Base-by-base conservation (phyloP, 1,140 invertebrate species). In the Penaeus indicus region DNA sequence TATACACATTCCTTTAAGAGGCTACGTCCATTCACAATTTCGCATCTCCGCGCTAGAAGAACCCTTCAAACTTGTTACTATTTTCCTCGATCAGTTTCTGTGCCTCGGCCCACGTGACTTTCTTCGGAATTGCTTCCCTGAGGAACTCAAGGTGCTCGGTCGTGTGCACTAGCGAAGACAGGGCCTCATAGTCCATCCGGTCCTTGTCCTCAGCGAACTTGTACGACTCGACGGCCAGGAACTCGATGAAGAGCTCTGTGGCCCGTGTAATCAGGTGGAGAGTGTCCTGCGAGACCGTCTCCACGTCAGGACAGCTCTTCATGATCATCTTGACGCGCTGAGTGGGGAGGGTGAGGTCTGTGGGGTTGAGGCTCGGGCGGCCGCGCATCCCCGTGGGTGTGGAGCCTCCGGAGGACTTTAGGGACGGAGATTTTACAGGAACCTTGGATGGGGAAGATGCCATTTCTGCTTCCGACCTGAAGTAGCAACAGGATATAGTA, bases 241-340 rank as follows among this genome's bases (percentile, higher is more conserved):
- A 86, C 38, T 89, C 81, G 60, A 91, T 85, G 75, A 91, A 91
- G 61, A 91, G 64, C 77, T 91, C 90, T 7, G 90, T 91, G 16
- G 90, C 88, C 21, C 82, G 84, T 27, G 90, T 88, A 32, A 91
- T 85, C 25, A 89, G 75, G 60, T 91, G 88, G 3, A 91, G 84
- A 0, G 85, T 80, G 60, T 91, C 90, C 60, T 91, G 90, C 10
- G 81, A 82, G 16, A 91, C 90, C 21, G 75, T 88, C 81, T 91
- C 90, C 13, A 91, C 90, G 75, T 91, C 88, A 22, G 90, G 90
- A 85, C 90, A 91, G 81, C 88, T 91, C 81, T 91, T 91, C 90
- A 91, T 91, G 42, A 91, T 91, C 90, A 91, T 91, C 81, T 91
- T 91, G 79, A 91, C 85, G 0, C 90, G 85, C 22, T 89, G 88